phyloP scores from a whole-genome alignment of 1,140 invertebrate genomes.

The Aricia agestis region DNA sequence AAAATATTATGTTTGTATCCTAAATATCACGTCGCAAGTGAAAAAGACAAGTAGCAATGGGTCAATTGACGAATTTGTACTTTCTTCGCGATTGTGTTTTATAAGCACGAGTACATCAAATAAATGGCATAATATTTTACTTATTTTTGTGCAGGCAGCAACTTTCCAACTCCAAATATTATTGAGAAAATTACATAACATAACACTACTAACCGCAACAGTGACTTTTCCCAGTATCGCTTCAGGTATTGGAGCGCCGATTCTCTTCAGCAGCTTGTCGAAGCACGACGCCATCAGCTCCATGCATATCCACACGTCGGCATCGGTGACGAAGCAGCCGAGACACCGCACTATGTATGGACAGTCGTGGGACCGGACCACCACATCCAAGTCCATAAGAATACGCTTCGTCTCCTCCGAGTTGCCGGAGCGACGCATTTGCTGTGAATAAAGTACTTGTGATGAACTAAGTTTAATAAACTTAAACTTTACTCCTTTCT shows the following conservation, averaged over 20 bases:
- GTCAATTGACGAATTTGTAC: too few species aligned
- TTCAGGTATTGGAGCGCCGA: conserved; percentile 93
- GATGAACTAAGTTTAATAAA: too few species aligned
- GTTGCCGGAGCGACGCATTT: conserved; percentile 98
- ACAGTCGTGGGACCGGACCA: conserved; percentile 97
- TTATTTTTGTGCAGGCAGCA: too few species aligned
- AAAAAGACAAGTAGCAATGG: too few species aligned
- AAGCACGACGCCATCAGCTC: conserved; percentile 99
- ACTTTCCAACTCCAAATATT: too few species aligned
- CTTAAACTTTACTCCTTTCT: too few species aligned
- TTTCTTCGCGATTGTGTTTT: too few species aligned
- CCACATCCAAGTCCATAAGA: conserved; percentile 98
- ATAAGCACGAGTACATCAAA: too few species aligned
- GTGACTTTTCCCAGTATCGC: conserved; percentile 97
- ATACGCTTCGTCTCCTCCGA: conserved; percentile 98
- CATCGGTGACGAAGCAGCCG: conserved; percentile 97
- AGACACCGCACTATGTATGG: conserved; percentile 97
- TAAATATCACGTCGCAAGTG: too few species aligned
- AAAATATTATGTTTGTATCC: too few species aligned
- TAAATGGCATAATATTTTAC: too few species aligned
- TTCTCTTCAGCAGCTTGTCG: conserved; percentile 94
- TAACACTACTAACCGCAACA: conserved; percentile 86
- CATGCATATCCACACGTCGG: conserved; percentile 94
- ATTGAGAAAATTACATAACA: too few species aligned
- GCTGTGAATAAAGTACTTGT: conserved; percentile 74